Base-by-base conservation (phyloP, 1,140 invertebrate genomes). In the Monomorium pharaonis region DNA sequence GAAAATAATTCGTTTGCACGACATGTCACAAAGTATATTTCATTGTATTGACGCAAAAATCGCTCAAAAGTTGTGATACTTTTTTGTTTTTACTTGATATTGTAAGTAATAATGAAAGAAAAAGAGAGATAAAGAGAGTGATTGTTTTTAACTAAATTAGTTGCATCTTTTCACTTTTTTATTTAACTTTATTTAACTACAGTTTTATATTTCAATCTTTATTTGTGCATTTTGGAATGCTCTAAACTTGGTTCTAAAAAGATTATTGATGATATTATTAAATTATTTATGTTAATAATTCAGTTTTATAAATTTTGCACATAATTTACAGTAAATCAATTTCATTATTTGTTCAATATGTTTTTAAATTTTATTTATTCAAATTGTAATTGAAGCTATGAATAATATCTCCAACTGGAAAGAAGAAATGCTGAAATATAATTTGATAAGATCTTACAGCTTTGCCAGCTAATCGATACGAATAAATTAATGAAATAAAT, bases 1-100 rank as follows among this genome's bases (percentile, higher is more conserved):
- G 37, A 84, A 83, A 88, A 60, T 72, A 67, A 85, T 85, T 85
- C 49, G 47, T 18, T n/a, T 37, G 47, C 75, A 58, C 18, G 49
- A 67, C 24, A 44, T 24, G 42, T 76, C 51, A 37, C 33, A 30
- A 56, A 44, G 24, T 60, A 18, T 54, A 63, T 69, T 56, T 58
- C 44, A 30, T 10, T 14, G 9, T 51, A 37, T 42, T 63, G 56
- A 63, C 58, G 33, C 16, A n/a, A 24, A 42, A 69, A 54, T 67
- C 30, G n/a, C 21, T 37, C 42, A 16, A 21, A 18, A 10, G n/a
- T 27, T 42, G 18, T 7, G 1, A 33, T 24, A 10, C 3, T 10
- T 9, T 9, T 42, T 24, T 16, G 16, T 67, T 30, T 7, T 33
- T 56, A 42, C 18, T 60, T 49, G 24, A 37, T 12, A 67, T n/a